A percentile compares a stretch with the other conserved stretches of the same genome.
These are phyloP conservation scores for Psittacula echo DNA, from an alignment of 2,797 vertebrate genomes.

Conservation along the genomic window DNA sequence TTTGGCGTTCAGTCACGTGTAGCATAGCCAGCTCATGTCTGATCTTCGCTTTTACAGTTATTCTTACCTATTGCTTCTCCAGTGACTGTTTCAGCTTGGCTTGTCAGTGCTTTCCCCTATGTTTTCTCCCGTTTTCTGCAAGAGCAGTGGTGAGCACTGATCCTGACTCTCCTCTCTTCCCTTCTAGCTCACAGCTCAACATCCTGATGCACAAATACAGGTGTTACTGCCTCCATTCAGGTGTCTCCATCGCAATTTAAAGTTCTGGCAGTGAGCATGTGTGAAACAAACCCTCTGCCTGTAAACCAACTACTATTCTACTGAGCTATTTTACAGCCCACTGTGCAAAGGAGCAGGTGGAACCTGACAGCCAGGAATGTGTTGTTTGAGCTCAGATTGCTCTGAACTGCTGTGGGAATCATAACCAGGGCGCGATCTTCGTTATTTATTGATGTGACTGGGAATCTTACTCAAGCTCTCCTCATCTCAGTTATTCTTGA, in stretches of 20 bases:
- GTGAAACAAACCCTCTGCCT: neutral
- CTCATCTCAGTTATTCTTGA: neutral
- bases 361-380: neutral
- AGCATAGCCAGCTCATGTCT: neutral
- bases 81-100: neutral
- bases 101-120: neutral
- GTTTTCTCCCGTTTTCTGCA: neutral
- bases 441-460: neutral
- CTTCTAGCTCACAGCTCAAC: neutral
- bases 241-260: neutral
- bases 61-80: neutral
- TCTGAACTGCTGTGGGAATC: neutral
- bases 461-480: neutral
- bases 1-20: neutral
- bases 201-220: neutral
- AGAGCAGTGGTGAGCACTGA: neutral
- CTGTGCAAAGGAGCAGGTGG: neutral
- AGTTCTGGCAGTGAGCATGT: neutral
- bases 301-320: neutral
- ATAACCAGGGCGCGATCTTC: accelerated
- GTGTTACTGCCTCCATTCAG: neutral
- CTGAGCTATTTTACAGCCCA: neutral
- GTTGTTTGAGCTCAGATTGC: neutral
- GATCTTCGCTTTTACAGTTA: neutral
- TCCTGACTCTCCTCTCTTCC: neutral